Base-by-base conservation (phyloP, 1,140 invertebrate genomes). In the Periplaneta americana region DNA sequence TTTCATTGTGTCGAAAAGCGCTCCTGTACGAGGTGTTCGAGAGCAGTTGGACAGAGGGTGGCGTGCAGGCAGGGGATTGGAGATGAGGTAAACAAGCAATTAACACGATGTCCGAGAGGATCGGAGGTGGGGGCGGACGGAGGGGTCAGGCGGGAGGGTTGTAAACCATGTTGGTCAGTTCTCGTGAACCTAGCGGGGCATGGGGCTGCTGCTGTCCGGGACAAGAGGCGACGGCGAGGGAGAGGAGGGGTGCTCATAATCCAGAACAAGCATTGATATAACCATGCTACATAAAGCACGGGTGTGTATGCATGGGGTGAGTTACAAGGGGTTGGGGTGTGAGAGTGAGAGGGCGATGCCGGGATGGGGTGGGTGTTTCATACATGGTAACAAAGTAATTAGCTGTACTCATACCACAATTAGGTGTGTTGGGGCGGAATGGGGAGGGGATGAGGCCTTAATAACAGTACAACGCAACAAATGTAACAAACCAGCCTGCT, bases 321-420 rank as follows among this genome's bases (percentile, higher is more conserved):
- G 39, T 48, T 48, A 48, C 39, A 48, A 48, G 39, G 39, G 39
- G 39, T n/a, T n/a, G n/a, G n/a, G n/a, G n/a, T n/a, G n/a, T n/a
- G n/a, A n/a, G n/a, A 9, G 13, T 48, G 39, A 48, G 39, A 48
- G 39, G 75, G 11, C 3, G 75, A 37, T n/a, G 57, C 17, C 57
- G 57, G 17, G 57, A n/a, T 66, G 57, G 75, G 28, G 28, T 13
- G 77, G 77, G 39, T 35, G 77, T 78, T 78, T 78, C 77, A 78
- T 78, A 80, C 80, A 80, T 80, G 77, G 80, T 80, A 80, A 80
- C 80, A 80, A 80, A 80, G 80, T 80, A 80, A 80, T 80, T 80
- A 80, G 80, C 31, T 80, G 66, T 80, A 66, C 80, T 80, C 57
- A 75, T 13, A 31, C 80, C 80, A 80, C 80, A 80, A 80, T 80